phyloP scores from a whole-genome alignment of 92 coral and sea anemone genomes.

The Palythoa caribaeorum region DNA sequence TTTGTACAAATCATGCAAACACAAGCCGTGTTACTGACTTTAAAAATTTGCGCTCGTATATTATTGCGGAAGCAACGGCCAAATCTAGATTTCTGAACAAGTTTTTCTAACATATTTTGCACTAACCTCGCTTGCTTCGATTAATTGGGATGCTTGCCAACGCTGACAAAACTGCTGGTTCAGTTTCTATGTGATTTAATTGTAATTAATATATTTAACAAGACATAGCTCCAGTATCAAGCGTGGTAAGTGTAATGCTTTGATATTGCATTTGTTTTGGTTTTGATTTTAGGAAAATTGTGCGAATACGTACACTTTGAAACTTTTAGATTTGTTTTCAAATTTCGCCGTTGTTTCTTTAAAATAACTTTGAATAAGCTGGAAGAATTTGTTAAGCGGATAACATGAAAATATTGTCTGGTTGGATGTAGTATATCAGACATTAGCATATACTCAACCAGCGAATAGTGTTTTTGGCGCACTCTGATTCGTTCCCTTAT shows the following conservation, averaged over 20 bases:
- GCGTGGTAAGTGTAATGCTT: not conserved
- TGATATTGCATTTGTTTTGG: not conserved
- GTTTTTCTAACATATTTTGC: not conserved
- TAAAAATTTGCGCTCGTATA: not conserved
- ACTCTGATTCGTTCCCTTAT: too few species aligned
- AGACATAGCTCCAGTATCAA: not conserved
- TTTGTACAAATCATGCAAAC: conserved; percentile 2
- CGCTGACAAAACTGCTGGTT: conserved; percentile 19
- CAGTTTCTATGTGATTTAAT: conserved; percentile 12
- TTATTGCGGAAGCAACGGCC: not conserved
- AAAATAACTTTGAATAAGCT: not conserved
- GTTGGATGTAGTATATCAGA: too few species aligned
- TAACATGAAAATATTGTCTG: too few species aligned
- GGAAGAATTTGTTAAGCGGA: too few species aligned
- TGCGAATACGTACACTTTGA: not conserved
- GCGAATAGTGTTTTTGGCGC: too few species aligned
- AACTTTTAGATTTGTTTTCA: not conserved
- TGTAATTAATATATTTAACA: not conserved
- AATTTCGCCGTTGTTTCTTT: not conserved
- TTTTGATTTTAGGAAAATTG: not conserved
- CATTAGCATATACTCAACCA: too few species aligned
- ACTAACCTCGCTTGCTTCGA: not conserved
- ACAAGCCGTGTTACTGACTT: not conserved
- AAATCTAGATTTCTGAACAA: not conserved
- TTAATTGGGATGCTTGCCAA: not conserved